Base-by-base conservation (phyloP, 2,797 vertebrate species). In the Sebastes taczanowskii region DNA sequence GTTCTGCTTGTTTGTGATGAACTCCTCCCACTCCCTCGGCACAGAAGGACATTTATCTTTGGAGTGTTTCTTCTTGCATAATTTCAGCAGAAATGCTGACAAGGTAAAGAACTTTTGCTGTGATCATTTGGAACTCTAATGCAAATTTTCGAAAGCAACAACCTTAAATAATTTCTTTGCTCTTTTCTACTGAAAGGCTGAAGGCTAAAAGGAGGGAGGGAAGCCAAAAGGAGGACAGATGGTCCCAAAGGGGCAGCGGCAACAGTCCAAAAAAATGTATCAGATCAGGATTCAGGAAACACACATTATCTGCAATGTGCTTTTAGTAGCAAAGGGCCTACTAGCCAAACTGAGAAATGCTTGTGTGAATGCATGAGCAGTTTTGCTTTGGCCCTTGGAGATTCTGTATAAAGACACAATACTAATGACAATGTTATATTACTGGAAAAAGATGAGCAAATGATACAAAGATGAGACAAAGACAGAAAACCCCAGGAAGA, bases 51-150 rank as follows among this genome's bases (percentile, higher is more conserved):
- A 79, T 83, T 83, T 46, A 77, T 88, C 84, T 84, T 74, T 67
- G 60, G 29, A 85, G 77, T 56, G 78, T 65, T 20, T 86, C 74
- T 56, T 77, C 72, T 70, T 85, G 86, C 78, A 85, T 84, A 63
- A 85, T 85, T 78, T 81, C 30, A n/a, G 23, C 35, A 80, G 77
- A 92, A 92, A 69, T 71, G 79, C 85, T 87, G 88, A 91, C 82
- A 71, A 61, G 63, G 79, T 66, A 80, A 81, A 83, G 63, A 83
- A 65, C 49, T 35, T 71, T 80, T 71, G 38, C 76, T 82, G 70
- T 30, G 14, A 80, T 84, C 55, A 81, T 80, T 83, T 86, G 69
- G 55, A 85, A 38, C 65, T 58, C 23, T 72, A 71, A 81, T 82
- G 69, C 68, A 27, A 13, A 71, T 82, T 59, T 71, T 61, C 9